Base-by-base conservation (phyloP, 2,113 vertebrate genomes). In the Scomber colias region DNA sequence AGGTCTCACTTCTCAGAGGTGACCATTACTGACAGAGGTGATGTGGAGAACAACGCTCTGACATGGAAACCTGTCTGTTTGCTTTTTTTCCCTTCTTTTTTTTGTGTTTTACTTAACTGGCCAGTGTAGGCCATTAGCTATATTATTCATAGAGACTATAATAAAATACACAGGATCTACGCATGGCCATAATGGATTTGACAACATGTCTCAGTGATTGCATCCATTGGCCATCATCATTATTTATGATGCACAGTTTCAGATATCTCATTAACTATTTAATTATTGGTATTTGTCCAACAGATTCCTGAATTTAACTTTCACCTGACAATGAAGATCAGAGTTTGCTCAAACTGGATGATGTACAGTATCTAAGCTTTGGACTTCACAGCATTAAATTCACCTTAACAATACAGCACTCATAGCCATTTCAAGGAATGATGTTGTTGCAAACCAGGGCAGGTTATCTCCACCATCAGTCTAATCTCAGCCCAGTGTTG, bases 391-490 rank as follows among this genome's bases (percentile, higher is more conserved):
- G 13, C 35, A 27, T 27, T 27, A 27, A 27, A 27, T 27, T 2
- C 2, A 57, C 12, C 31, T 13, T 40, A 45, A n/a, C 61, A 54
- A 60, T 51, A 67, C 51, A 73, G 31, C 73, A 71, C 60, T 30
- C 35, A 24, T 50, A 67, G 27, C 54, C 49, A 17, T 56, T 84
- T 68, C 16, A 35, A 31, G 16, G 24, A 27, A 73, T 15, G 3
- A 44, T 5, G 14, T 30, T 16, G 50, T 27, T 50, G 40, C 55
- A 49, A 57, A 74, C 9, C 71, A 65, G 50, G 31, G 35, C 61
- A 82, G 61, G 77, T 87, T 83, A 82, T 88, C 87, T 75, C 49
- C n/a, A 31, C 51, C 54, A 78, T 82, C 80, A 50, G 46, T 54
- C 19, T 83, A 35, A 77, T 75, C 53, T 79, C 50, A 59, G 65